Base-by-base conservation (phyloP, 2,797 vertebrate genomes). In the Naso thynnoides region DNA sequence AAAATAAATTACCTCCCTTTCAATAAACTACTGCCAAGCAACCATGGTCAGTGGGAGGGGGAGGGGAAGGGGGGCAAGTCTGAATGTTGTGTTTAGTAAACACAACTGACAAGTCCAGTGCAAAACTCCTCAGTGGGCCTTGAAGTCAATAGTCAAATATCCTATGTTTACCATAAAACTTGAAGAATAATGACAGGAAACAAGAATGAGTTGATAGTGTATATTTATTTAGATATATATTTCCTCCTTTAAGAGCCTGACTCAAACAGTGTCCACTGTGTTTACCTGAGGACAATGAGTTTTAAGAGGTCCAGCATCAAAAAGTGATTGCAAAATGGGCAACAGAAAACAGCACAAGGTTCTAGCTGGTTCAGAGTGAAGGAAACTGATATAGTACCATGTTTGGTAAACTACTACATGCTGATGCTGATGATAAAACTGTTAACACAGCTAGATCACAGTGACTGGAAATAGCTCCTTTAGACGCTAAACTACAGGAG, bases 201-300 rank as follows among this genome's bases (percentile, higher is more conserved):
- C 33, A 8, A 41, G 27, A 44, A n/a, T 77, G 15, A 56, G 56
- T 64, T 75, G 67, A 79, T 81, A 82, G 33, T 72, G 29, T 65
- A 71, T 81, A 84, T 91, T 89, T 91, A 89, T 89, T 89, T 60
- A 58, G 7, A 82, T 79, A 74, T 79, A 74, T 58, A 64, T 81
- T 62, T 79, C 23, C 73, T 82, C 61, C 36, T 85, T 72, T 75
- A 56, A 64, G 67, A 82, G 61, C 85, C 52, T 27, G 62, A 85
- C 74, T 86, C 49, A 36, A 73, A 82, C 84, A 86, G 81, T 81
- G 79, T 83, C 73, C 78, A 78, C 78, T 81, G 70, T 50, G 73
- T 85, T 87, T 93, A 91, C 91, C 91, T 94, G 91, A 93, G 92
- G 89, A 92, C 89, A 74, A 82, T 81, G 88, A 83, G 58, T 85